Base-by-base conservation (phyloP, 2,888 invertebrate genomes). In the Subacronicta megacephala region DNA sequence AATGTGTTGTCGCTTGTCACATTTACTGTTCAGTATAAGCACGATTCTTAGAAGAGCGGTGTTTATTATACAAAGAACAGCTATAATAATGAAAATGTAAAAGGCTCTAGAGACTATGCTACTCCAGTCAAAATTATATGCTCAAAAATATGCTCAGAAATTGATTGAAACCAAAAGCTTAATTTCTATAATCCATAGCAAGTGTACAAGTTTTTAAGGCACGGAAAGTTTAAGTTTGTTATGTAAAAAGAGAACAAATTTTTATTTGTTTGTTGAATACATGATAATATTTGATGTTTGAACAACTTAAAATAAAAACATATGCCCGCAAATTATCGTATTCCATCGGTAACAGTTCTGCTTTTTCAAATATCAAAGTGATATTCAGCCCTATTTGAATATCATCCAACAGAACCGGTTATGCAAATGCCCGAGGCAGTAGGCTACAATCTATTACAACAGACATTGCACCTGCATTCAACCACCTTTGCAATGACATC, bases 1-100 rank as follows among this genome's bases (percentile, higher is more conserved):
- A 36, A 62, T 62, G 49, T 50, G 68, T 37, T 62, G 67, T 62
- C 67, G 51, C 38, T 38, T 56, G 67, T 49, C 52, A 66, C 64
- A 49, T 54, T 62, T 53, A 51, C 51, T 66, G 66, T 62, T 67
- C 16, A 42, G 46, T 57, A 41, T 47, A 57, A 57, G 62, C 68
- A 62, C 68, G 57, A 67, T 66, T 67, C 62, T 31, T 26, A 41
- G 62, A 66, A 62, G 16, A 33, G 50, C 56, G 17, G 52, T 52
- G 51, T 52, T 63, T 53, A 35, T 36, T 47, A 52, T 53, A 52
- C 52, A 59, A 59, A 59, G 45, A 42, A 50, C 65, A 41, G 29
- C 47, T 65, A 59, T 26, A 23, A 31, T 42, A 58, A 45, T 63
- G 65, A 49, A 64, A 47, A 51, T 16, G n/a, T 37, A 42, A 35